phyloP scores from a whole-genome alignment of 2,888 invertebrate species.

The Subacronicta megacephala region DNA sequence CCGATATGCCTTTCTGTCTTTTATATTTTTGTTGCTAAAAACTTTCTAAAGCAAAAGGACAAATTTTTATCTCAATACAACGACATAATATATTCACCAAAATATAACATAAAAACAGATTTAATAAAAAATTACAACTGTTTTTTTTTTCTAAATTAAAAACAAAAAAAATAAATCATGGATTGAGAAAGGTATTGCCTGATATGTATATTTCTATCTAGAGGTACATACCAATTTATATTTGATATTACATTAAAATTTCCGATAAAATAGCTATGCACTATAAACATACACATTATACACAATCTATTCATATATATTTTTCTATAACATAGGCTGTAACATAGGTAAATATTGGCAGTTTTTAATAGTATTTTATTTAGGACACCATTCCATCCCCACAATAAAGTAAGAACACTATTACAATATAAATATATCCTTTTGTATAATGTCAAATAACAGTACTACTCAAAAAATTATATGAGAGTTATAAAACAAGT shows the following conservation, averaged over 20 bases:
- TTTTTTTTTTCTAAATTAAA: too few species aligned
- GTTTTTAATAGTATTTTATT: constrained; percentile 30
- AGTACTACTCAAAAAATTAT: neutral
- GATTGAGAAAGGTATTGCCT: constrained; percentile 33
- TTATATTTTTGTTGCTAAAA: too few species aligned
- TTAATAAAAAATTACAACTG: too few species aligned
- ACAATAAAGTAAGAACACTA: constrained; percentile 4
- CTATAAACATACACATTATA: constrained; percentile 24
- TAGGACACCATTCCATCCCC: constrained; percentile 41
- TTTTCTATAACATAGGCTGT: constrained; percentile 33
- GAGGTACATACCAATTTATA: constrained; percentile 50
- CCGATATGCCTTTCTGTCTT: neutral
- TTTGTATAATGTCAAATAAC: neutral
- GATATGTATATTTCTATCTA: constrained; percentile 67
- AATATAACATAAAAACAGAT: too few species aligned
- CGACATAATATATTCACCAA: too few species aligned
- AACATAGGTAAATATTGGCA: constrained; percentile 15
- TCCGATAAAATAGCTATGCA: constrained; percentile 24
- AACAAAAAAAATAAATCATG: too few species aligned
- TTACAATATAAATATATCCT: neutral
- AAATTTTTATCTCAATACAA: too few species aligned
- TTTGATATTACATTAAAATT: constrained; percentile 34
- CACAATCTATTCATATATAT: constrained; percentile 34
- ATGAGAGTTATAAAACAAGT: neutral
- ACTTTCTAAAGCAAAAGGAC: too few species aligned